phyloP scores from a whole-genome alignment of 2,888 invertebrate genomes.

The Lordiphosa fenestrarum region DNA sequence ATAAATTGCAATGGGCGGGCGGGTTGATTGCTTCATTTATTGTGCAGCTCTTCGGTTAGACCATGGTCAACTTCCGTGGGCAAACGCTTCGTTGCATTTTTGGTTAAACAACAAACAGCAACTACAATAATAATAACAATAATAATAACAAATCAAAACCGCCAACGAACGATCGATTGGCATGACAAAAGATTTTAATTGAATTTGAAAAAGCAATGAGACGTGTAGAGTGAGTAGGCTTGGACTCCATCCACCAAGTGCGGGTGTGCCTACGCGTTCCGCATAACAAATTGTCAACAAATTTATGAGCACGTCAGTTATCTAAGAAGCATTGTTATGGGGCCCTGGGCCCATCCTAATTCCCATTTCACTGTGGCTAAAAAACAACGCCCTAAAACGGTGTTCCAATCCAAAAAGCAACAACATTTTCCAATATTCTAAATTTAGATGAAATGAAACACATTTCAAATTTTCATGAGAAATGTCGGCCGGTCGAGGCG shows the following conservation, averaged over 20 bases:
- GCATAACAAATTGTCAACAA: conserved; percentile 71
- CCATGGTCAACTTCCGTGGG: conserved; percentile 53
- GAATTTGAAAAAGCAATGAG: conserved; percentile 71
- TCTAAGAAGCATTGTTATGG: conserved; percentile 1
- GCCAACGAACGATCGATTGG: conserved; percentile 27
- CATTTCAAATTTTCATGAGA: conserved; percentile 72
- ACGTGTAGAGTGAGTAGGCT: conserved; percentile 44
- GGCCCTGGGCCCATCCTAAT: conserved; percentile 20
- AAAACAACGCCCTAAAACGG: conserved; percentile 39
- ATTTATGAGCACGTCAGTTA: conserved; percentile 68
- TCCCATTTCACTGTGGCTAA: conserved; percentile 19
- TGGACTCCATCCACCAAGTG: conserved; percentile 8
- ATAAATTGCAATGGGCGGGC: conserved; percentile 11
- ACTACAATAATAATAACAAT: conserved; percentile 19
- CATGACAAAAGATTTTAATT: conserved; percentile 73
- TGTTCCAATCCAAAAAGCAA: conserved; percentile 21
- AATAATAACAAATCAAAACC: conserved; percentile 48
- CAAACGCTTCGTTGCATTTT: conserved; percentile 52
- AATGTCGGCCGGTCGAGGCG: conserved; percentile 44
- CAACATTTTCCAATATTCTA: conserved; percentile 70
- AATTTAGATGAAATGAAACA: conserved; percentile 73
- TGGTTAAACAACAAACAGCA: conserved; percentile 31
- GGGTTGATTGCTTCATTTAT: conserved; percentile 46
- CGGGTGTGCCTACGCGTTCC: conserved; percentile 53
- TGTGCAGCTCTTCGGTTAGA: conserved; percentile 25